A percentile compares a stretch with the other conserved stretches of the same genome.
phyloP scores from a whole-genome alignment of 30 jellyfish, hydroid and myxozoan genomes.

The Turritopsis rubra region DNA sequence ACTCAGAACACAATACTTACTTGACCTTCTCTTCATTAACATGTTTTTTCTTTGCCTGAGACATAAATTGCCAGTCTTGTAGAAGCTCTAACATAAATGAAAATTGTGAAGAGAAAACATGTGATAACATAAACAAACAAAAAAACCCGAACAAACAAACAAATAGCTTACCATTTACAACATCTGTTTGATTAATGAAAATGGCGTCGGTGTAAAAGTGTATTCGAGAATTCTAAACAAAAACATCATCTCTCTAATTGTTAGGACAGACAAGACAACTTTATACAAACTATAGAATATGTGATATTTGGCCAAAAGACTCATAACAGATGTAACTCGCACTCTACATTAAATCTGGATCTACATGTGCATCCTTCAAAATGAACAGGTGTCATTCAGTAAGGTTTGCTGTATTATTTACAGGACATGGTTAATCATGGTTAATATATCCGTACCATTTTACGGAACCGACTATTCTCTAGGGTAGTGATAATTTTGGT shows the following conservation, averaged over 20 bases:
- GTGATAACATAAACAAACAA: not conserved
- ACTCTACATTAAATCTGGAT: no score
- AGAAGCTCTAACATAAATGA: not conserved
- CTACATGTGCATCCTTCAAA: no score
- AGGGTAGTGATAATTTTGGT: slow-evolving; percentile 43
- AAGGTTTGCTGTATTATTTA: no score
- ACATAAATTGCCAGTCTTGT: not conserved
- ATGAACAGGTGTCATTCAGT: no score
- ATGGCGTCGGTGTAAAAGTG: not conserved
- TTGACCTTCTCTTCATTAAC: not conserved
- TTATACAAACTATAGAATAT: not conserved
- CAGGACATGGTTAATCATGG: no score
- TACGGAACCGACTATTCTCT: slow-evolving; percentile 47
- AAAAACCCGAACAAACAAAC: not conserved
- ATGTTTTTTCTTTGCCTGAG: not conserved
- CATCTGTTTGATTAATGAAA: not conserved
- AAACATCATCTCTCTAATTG: not conserved
- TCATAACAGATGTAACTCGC: no score
- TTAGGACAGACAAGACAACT: not conserved
- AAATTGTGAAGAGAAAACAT: not conserved
- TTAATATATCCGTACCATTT: no score
- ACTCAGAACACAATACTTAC: not conserved
- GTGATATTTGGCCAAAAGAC: not conserved
- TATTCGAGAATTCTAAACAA: not conserved
- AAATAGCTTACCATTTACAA: not conserved